Evolutionary conservation across 1,140 invertebrate genomes (phyloP), one percentile per base, ranked within the genome.

Genomic region (Hylyphantes graminicola): DNA sequence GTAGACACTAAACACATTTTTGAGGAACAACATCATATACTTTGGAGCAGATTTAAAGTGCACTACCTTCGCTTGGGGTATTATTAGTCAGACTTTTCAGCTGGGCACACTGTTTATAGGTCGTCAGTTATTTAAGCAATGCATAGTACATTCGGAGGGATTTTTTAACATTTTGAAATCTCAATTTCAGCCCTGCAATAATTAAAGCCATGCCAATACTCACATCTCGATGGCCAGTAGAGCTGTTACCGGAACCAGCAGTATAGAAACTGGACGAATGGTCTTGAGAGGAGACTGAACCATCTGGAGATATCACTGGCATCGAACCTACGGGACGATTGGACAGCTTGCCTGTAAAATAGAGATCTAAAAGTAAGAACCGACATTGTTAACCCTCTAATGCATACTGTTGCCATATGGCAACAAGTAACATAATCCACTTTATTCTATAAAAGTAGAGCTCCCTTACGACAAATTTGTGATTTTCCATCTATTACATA

Each of bases 201-300:
- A 48, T 61, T n/a, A 75, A 61, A 35, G 11, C 5, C 11, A 80
- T 15, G 48, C 50, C 55, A 48, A 51, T 13, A 64, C 67, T 9
- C 51, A 80, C 86, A 54, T 78, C 77, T 70, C 59, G 54, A 5
- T 48, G 21, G 75, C 75, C 84, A 89, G 87, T 86, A 87, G 77
- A 85, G 50, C 81, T 78, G 7, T 85, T 68, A 21, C 85, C 85
- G 7, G 85, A 85, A 50, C 76, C 76, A 65, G 78, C 70, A n/a
- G 85, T 85, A 19, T 80, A 75, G 72, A 80, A 82, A 64, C 72
- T 86, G 64, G 78, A 73, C n/a, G 85, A 86, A 65, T 86, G 85
- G 15, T 86, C 85, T 65, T 86, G 85, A 53, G 85, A 86, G 17
- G 85, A 86, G 15, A 82, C 70, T 57, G 85, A 86, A 50, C 85